These are phyloP conservation scores for Forpus xanthops DNA, from an alignment of 2,797 vertebrate genomes.

Conservation along the genomic window DNA sequence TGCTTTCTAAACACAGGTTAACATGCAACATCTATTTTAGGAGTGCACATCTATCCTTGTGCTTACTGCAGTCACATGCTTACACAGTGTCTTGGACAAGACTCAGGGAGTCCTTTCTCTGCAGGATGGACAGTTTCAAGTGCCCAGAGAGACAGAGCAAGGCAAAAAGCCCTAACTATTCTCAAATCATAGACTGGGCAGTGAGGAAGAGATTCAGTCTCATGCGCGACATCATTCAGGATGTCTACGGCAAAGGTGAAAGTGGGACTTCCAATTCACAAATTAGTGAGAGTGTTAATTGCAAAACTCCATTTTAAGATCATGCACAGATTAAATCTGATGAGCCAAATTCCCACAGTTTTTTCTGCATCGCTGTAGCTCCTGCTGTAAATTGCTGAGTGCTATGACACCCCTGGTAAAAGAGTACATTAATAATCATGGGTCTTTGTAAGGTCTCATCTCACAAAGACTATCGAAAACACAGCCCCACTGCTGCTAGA, in stretches of 20 bases:
- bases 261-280: background rate
- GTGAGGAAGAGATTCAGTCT: background rate
- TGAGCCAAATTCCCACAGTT: background rate
- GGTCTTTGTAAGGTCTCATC: background rate
- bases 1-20: background rate
- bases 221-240: background rate
- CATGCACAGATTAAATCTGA: background rate
- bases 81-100: background rate
- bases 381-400: background rate
- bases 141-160: background rate
- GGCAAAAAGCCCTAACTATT: background rate
- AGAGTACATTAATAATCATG: accelerated
- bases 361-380: background rate
- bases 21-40: background rate
- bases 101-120: background rate
- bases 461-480: background rate
- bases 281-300: background rate
- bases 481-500: background rate
- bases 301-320: background rate
- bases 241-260: background rate
- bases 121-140: background rate
- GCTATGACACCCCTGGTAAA: background rate
- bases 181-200: background rate
- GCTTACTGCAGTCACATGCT: background rate
- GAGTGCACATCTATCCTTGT: background rate